Evolutionary conservation across 2,113 vertebrate species (phyloP).

Genomic region (Bufo gargarizans): DNA sequence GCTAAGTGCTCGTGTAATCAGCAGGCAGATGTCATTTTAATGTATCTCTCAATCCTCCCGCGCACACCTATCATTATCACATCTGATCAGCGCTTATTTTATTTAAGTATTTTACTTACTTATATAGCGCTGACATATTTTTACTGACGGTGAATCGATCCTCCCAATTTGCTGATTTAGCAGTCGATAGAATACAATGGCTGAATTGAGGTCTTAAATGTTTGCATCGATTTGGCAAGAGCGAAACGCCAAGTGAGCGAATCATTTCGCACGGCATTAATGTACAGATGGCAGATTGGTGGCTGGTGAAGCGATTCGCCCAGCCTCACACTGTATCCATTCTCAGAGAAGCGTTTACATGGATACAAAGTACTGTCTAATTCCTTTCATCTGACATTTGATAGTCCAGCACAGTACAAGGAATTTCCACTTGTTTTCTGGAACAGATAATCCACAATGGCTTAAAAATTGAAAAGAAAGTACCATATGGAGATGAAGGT

Average conservation of each 20-base stretch:
- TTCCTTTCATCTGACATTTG: background rate
- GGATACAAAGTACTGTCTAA: too few species aligned
- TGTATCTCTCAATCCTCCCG: background rate
- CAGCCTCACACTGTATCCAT: background rate
- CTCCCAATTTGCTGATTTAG: background rate
- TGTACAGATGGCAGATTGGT: background rate
- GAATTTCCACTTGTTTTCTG: too few species aligned
- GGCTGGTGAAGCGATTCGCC: background rate
- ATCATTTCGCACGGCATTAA: background rate
- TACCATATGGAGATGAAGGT: too few species aligned
- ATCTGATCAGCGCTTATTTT: constrained; percentile 5
- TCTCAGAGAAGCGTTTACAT: background rate
- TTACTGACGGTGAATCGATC: constrained; percentile 4
- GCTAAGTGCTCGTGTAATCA: background rate
- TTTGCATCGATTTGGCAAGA: background rate
- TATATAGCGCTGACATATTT: background rate
- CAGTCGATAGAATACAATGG: background rate
- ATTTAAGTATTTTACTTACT: too few species aligned
- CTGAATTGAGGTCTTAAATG: background rate
- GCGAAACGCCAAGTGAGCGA: background rate
- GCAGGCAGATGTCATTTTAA: background rate
- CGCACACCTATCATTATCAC: background rate
- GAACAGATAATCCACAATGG: too few species aligned
- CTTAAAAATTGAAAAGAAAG: too few species aligned
- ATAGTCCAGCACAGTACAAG: too few species aligned